phyloP scores from a whole-genome alignment of 2,797 vertebrate species.

The Gallinago nigripennis region DNA sequence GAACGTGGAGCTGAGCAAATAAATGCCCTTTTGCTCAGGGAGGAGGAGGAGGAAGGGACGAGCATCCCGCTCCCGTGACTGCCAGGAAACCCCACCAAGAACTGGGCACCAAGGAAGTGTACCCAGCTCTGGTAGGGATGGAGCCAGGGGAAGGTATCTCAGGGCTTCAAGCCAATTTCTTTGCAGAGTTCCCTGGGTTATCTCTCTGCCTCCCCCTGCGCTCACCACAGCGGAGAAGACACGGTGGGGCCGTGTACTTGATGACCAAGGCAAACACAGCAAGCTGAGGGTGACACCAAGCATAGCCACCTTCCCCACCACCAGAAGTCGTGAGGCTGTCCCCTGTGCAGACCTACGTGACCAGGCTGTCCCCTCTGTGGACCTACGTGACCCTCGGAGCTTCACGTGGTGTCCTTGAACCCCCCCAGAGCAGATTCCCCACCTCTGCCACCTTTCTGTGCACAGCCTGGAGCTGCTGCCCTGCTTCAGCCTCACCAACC shows the following conservation, averaged over 20 bases:
- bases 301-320: background rate
- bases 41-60: background rate
- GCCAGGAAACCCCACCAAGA: background rate
- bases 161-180: background rate
- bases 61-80: background rate
- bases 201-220: background rate
- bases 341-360: rapidly evolving
- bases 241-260: rapidly evolving
- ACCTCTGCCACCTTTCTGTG: background rate
- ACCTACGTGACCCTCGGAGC: background rate
- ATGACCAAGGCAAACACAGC: background rate
- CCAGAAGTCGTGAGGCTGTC: rapidly evolving
- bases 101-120: background rate
- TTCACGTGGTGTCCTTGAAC: background rate
- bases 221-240: background rate
- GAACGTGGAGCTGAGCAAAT: background rate
- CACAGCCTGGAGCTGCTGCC: background rate
- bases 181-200: background rate
- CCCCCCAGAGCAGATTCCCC: background rate
- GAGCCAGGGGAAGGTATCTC: background rate
- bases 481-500: background rate
- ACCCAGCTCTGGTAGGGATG: background rate
- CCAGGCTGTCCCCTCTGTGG: background rate
- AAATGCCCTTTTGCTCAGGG: background rate
- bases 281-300: background rate